phyloP scores from a whole-genome alignment of 2,888 invertebrate species.

The Tineola bisselliella region DNA sequence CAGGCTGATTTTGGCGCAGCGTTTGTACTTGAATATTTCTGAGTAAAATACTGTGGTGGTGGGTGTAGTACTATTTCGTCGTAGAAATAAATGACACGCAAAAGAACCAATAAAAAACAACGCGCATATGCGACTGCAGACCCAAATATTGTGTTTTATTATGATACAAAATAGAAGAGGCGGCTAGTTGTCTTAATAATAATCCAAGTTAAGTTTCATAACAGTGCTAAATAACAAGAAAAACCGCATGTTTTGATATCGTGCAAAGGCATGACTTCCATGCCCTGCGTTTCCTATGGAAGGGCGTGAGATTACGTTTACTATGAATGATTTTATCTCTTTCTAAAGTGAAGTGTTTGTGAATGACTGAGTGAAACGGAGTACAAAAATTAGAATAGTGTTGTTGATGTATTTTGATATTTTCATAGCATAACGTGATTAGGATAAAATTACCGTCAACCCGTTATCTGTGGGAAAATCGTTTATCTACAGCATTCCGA shows the following conservation, averaged over 20 bases:
- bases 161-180: not conserved
- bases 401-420: conserved; percentile 59
- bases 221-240: conserved; percentile 32
- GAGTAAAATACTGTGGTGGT: conserved; percentile 18
- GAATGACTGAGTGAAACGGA: conserved; percentile 63
- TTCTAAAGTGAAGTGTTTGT: conserved; percentile 65
- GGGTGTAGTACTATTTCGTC: conserved; percentile 39
- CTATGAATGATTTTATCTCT: conserved; percentile 69
- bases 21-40: conserved; percentile 17
- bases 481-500: conserved; percentile 1
- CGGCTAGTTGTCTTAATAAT: conserved; percentile 18
- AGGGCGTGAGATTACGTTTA: conserved; percentile 66
- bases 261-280: conserved; percentile 62
- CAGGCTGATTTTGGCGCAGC: conserved; percentile 19
- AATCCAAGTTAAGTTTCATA: conserved; percentile 24
- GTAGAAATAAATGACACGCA: conserved; percentile 66
- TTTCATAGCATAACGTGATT: conserved; percentile 37
- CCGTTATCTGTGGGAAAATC: conserved; percentile 1
- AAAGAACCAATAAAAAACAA: conserved; percentile 59
- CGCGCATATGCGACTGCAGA: conserved; percentile 54
- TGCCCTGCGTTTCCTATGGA: conserved; percentile 63
- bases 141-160: conserved; percentile 6
- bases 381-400: conserved; percentile 57
- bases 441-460: conserved; percentile 39
- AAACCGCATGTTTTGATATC: conserved; percentile 58